Evolutionary conservation across 1,140 invertebrate species (phyloP).

Genomic region (Cherax destructor): DNA sequence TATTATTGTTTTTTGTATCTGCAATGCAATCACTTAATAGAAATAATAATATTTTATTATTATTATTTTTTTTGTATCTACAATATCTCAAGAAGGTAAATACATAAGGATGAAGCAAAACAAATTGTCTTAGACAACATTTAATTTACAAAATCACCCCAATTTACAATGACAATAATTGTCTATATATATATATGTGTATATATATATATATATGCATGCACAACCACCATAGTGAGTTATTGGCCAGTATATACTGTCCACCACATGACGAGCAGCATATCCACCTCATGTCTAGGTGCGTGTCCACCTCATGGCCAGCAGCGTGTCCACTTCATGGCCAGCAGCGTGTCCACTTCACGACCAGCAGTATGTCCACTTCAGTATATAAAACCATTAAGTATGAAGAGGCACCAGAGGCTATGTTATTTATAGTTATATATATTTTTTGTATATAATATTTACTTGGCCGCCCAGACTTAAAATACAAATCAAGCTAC

Average conservation of each 20-base stretch:
- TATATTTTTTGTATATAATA: neutral
- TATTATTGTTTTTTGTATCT: too few relatives aligned
- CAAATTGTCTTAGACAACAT: neutral
- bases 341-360: neutral
- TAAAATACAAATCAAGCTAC: neutral
- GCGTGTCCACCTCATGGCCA: neutral
- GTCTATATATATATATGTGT: too few relatives aligned
- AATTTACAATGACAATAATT: neutral
- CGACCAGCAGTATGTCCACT: neutral
- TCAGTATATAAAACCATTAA: conserved; percentile 8
- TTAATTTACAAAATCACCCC: conserved; percentile 17
- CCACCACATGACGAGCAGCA: neutral
- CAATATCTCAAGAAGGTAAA: neutral
- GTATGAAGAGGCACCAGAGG: conserved; percentile 7
- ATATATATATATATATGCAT: neutral
- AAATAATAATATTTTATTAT: too few relatives aligned
- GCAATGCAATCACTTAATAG: too few relatives aligned
- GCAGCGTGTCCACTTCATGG: neutral
- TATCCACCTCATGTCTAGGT: neutral
- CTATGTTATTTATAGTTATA: neutral
- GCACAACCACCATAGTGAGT: neutral
- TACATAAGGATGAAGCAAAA: neutral
- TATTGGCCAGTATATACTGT: too few relatives aligned
- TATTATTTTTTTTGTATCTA: too few relatives aligned
- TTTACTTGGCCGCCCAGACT: neutral